Base-by-base conservation (phyloP, 2,888 invertebrate genomes). In the Crepidodera aurea region DNA sequence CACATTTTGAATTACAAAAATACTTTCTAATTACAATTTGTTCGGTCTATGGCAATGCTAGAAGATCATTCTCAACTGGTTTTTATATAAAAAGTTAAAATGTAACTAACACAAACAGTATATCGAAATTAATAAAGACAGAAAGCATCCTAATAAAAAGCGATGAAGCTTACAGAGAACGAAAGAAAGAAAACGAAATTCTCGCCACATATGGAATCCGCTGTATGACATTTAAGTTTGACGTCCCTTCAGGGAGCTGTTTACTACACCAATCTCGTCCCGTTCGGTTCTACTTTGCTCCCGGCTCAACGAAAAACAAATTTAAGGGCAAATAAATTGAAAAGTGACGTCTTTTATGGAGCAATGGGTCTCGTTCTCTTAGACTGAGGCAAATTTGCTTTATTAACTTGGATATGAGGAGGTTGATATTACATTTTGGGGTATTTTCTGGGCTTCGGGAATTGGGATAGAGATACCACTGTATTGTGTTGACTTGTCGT, bases 181-280 rank as follows among this genome's bases (percentile, higher is more conserved):
- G 64, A 57, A 37, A 62, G 64, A 59, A 60, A 63, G 50, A 15
- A 63, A 44, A 58, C 40, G 48, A 48, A 50, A 46, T 57, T 61
- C 64, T 62, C 51, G 70, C 72, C 75, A 73, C 73, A 75, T 75
- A 74, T 73, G 75, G 73, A 73, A 75, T 73, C 72, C 71, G 70
- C 69, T 65, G 68, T 75, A 74, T 79, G 80, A 79, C 80, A 80
- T 80, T 80, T 78, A 78, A 77, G 74, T 71, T 77, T 77, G 78
- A 79, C 77, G 77, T 74, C 78, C 73, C 79, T 75, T 76, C 67
- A 44, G 78, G 79, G 79, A 78, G 75, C 78, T 74, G 78, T 80
- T 79, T 76, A 71, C 75, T 71, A 73, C 75, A 76, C 79, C 79
- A 78, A 80, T 80, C 78, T 79, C 78, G 76, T 74, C 74, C 73